A percentile compares a stretch with the other conserved stretches of the same genome.
Evolutionary conservation across 2,113 vertebrate genomes (phyloP).

Genomic region (Oreochromis spilurus): DNA sequence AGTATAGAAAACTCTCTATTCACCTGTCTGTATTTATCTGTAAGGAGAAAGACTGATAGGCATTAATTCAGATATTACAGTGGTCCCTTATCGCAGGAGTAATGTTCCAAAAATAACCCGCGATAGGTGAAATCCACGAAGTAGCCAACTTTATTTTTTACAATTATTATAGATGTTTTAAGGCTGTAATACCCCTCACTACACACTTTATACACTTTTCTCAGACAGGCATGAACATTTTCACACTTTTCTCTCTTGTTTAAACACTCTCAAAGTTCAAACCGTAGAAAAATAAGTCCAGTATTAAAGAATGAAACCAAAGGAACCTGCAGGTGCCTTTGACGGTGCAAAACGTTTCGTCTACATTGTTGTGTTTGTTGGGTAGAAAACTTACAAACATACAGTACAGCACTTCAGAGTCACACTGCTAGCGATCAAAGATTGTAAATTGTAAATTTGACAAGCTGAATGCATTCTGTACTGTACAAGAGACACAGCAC

Average conservation of each 20-base stretch:
- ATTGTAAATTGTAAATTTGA: background rate
- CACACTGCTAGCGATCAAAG: background rate
- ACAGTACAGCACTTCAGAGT: background rate
- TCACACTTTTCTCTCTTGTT: background rate
- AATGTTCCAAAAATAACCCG: rapidly evolving
- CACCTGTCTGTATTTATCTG: background rate
- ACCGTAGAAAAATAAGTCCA: background rate
- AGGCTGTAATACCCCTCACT: background rate
- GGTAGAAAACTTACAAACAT: background rate
- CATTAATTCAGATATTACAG: background rate
- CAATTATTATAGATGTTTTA: background rate
- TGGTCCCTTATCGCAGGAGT: background rate
- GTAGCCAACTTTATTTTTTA: background rate
- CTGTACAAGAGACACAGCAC: background rate
- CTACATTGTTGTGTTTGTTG: background rate
- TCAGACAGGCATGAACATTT: background rate
- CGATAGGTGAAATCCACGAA: background rate
- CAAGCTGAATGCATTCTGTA: background rate
- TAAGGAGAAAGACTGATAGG: background rate
- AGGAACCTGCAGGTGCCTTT: background rate
- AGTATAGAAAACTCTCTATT: background rate
- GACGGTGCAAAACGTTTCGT: background rate
- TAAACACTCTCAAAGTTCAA: background rate
- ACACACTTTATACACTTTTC: background rate
- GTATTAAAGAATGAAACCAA: background rate